These are phyloP conservation scores for Leptinotarsa haldemani DNA, from an alignment of 2,888 invertebrate species.

Conservation along the genomic window DNA sequence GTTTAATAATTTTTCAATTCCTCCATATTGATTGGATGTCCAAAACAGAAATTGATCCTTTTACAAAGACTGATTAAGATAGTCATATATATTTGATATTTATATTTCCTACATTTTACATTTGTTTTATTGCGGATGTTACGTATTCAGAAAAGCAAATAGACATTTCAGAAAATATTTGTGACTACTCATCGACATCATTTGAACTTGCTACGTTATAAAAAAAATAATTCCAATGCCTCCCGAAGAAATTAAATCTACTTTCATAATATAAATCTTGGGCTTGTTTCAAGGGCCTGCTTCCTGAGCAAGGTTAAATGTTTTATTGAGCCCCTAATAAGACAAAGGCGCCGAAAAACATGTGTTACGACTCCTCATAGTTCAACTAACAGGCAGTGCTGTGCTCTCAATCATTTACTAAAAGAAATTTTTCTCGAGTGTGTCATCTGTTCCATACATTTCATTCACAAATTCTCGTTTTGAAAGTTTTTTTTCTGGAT, in stretches of 20 bases:
- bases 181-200: too few relatives aligned
- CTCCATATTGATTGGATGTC: too few relatives aligned
- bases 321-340: neutral
- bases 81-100: too few relatives aligned
- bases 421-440: slow-evolving; percentile 13
- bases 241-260: slow-evolving; percentile 5
- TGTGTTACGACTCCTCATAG: slow-evolving; percentile 24
- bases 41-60: too few relatives aligned
- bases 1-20: too few relatives aligned
- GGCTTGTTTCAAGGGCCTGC: slow-evolving; percentile 19
- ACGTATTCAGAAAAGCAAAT: too few relatives aligned
- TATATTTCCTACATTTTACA: too few relatives aligned
- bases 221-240: neutral
- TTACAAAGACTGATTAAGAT: too few relatives aligned
- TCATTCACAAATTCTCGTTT: neutral
- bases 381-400: slow-evolving; percentile 7
- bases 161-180: too few relatives aligned
- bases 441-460: slow-evolving; percentile 10
- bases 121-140: too few relatives aligned
- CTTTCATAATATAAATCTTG: neutral
- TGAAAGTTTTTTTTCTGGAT: neutral
- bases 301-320: slow-evolving; percentile 20
- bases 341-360: slow-evolving; percentile 27
- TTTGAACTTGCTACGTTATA: neutral
- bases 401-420: slow-evolving; percentile 11